Conservation (phyloP, 2,113 vertebrate genomes). For the Danionella cerebrum region DNA sequence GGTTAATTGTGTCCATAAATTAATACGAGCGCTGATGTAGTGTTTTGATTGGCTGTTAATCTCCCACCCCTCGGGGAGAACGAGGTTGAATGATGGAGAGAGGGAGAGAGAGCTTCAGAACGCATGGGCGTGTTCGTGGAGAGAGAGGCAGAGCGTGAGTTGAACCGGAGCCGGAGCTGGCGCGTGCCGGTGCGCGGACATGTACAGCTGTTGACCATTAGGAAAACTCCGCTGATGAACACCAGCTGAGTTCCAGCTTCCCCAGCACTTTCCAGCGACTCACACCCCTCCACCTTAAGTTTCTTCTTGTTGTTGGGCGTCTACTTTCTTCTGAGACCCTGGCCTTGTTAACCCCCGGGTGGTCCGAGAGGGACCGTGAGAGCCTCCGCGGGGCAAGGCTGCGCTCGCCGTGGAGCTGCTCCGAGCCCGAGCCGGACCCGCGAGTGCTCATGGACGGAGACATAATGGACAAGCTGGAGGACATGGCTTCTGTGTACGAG, state of each 20-base stretch:
- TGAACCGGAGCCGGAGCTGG: too few species aligned
- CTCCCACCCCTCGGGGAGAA: too few species aligned
- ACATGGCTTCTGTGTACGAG: slow-evolving; percentile 80
- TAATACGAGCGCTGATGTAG: too few species aligned
- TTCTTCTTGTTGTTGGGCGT: not conserved
- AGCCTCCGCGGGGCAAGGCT: slow-evolving; percentile 52
- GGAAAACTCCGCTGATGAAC: too few species aligned
- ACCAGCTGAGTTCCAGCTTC: too few species aligned
- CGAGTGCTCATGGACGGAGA: slow-evolving; percentile 68
- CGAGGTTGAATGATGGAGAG: too few species aligned
- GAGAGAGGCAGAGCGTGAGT: slow-evolving; percentile 25
- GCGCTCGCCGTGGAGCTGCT: slow-evolving; percentile 56
- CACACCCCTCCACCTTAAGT: not conserved
- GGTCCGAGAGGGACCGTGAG: slow-evolving; percentile 44
- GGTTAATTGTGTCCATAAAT: too few species aligned
- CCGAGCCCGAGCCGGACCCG: slow-evolving; percentile 50
- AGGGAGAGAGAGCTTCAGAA: slow-evolving; percentile 27
- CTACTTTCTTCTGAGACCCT: slow-evolving; percentile 7
- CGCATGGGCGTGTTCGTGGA: slow-evolving; percentile 17
- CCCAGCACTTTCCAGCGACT: not conserved
- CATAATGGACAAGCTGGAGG: slow-evolving; percentile 76
- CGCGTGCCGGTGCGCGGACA: too few species aligned
- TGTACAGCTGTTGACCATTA: too few species aligned
- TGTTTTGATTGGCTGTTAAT: too few species aligned
- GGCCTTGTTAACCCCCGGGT: slow-evolving; percentile 12